Base-by-base conservation (phyloP, 2,797 vertebrate species). In the Dryobates pubescens region DNA sequence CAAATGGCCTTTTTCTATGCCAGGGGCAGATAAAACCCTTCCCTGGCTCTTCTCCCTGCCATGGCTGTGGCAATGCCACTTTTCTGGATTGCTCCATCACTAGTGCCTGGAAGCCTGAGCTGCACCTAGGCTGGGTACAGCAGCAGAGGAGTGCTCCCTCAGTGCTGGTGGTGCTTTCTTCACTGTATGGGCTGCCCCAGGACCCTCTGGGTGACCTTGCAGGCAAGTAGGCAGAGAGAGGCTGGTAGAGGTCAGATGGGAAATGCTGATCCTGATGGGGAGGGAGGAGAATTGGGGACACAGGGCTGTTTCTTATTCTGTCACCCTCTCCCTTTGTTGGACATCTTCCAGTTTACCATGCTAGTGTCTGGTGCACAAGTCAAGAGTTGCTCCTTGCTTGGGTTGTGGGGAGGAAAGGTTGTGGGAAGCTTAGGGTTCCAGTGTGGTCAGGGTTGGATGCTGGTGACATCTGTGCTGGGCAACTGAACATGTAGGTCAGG, bases 41-140 rank as follows among this genome's bases (percentile, higher is more conserved):
- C n/a, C 32, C 7, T 12, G 17, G 13, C 57, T 83, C 18, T 56
- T 67, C 7, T 54, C 24, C 36, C 20, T 1, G 1, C 49, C 71
- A 0, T 4, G 29, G 1, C 53, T 74, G 0, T 4, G 29, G 64
- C n/a, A 54, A 61, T 78, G 18, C 45, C 4, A 10, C 1, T 0
- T 10, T 10, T 41, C 11, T 56, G 8, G 3, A 15, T n/a, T 8
- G 36, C 6, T 77, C 13, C 17, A 17, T 53, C 18, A 24, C 4
- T 3, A 27, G 26, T 1, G 1, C 30, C 17, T 19, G 67, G 57
- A 70, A 56, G 30, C 68, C 54, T 70, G n/a, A 56, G 38, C 61
- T 62, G 59, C 24, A 38, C 15, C 73, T 49, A 20, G 13, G 30
- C 56, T 72, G 54, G 38, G 43, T 54, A 10, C 53, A 65, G 74